These are phyloP conservation scores for rabbit (Oryctolagus cuniculus) DNA, from an alignment of 2,113 vertebrate genomes.

Conservation along the genomic window DNA sequence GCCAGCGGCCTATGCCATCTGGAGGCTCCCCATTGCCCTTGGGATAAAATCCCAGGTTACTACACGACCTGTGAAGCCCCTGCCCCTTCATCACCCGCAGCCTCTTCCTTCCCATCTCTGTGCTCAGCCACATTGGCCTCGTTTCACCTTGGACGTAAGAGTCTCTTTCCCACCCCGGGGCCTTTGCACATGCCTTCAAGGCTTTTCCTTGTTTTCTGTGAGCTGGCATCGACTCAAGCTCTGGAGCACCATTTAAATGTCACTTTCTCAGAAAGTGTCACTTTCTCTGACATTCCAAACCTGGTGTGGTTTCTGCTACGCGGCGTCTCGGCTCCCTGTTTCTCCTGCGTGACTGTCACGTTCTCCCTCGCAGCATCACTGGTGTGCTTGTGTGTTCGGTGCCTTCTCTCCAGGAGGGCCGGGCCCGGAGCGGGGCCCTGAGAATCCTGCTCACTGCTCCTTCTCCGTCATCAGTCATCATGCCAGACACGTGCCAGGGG, in stretches of 20 bases:
- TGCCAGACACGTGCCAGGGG: not conserved
- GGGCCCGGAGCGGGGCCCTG: not conserved
- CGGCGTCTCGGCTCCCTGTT: too few relatives aligned
- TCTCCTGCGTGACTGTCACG: too few relatives aligned
- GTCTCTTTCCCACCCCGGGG: not conserved
- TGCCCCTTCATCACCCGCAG: not conserved
- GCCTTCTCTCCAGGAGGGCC: not conserved
- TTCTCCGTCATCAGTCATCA: not conserved
- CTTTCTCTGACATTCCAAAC: not conserved
- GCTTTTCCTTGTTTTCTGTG: not conserved
- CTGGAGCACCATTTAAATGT: not conserved
- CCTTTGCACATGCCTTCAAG: not conserved
- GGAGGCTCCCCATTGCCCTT: not conserved
- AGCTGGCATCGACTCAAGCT: not conserved
- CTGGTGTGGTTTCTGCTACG: not conserved
- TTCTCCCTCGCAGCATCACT: too few relatives aligned
- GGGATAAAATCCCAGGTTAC: not conserved
- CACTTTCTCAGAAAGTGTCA: not conserved
- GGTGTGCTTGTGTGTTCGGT: not conserved
- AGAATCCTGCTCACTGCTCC: too few relatives aligned
- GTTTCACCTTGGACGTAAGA: not conserved
- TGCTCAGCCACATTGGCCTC: rapidly evolving
- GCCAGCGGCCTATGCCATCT: not conserved
- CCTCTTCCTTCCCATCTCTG: not conserved
- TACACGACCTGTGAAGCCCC: not conserved